Conservation (phyloP, 2,113 vertebrate species). For the Syrmaticus mikado region DNA sequence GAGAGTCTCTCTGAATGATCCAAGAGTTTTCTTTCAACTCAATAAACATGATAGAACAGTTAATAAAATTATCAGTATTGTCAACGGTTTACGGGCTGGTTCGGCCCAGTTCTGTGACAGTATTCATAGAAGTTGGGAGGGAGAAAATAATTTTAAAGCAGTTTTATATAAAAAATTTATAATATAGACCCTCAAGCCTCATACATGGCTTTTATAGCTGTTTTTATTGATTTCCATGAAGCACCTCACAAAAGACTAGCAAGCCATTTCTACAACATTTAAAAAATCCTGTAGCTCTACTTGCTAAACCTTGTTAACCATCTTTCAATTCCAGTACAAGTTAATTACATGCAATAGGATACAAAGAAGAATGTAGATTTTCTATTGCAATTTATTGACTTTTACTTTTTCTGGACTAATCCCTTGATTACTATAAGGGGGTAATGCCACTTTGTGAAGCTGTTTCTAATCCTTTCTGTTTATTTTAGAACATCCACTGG, state of each 20-base stretch:
- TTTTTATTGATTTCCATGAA: not conserved
- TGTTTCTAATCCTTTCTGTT: not conserved
- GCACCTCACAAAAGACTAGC: not conserved
- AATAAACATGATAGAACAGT: not conserved
- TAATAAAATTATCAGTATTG: not conserved
- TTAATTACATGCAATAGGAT: not conserved
- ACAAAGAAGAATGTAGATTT: not conserved
- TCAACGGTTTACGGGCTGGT: too few species aligned
- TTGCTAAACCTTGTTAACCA: not conserved
- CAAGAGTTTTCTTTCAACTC: not conserved
- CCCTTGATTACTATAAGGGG: not conserved
- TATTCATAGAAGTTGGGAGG: not conserved
- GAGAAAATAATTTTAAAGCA: not conserved
- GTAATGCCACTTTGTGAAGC: conserved; percentile 13
- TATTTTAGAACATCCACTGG: conserved; percentile 24
- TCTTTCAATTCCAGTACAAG: not conserved
- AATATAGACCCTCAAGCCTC: not conserved
- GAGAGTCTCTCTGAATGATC: not conserved
- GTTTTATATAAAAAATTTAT: not conserved
- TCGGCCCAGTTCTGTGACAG: too few species aligned
- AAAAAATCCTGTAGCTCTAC: not conserved
- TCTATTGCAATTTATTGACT: conserved; percentile 10
- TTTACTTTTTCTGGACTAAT: conserved; percentile 21
- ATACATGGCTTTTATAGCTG: not conserved
- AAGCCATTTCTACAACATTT: not conserved